Evolutionary conservation across 1,140 invertebrate species (phyloP).

Genomic region (Popillia japonica): DNA sequence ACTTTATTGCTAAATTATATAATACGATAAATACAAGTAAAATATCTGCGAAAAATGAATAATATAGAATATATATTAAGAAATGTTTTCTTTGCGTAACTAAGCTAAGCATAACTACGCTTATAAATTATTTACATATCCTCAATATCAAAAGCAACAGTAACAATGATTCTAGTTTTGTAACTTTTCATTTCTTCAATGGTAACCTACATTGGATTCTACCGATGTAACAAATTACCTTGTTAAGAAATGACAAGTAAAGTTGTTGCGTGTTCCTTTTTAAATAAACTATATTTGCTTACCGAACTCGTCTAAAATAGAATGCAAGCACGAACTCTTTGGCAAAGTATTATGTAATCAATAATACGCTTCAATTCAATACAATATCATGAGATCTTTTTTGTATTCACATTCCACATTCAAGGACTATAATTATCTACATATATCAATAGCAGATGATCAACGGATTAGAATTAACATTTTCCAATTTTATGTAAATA

Average conservation of each 20-base stretch:
- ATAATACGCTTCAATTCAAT: background rate
- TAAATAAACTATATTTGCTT: slow-evolving; percentile 20
- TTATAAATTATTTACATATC: too few species aligned
- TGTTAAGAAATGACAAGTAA: background rate
- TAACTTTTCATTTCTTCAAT: background rate
- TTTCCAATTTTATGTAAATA: background rate
- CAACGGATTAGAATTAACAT: background rate
- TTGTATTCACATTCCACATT: background rate
- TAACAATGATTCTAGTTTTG: background rate
- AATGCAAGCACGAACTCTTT: background rate
- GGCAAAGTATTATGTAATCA: background rate
- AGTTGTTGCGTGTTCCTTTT: slow-evolving; percentile 1
- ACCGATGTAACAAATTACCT: background rate
- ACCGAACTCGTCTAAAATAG: background rate
- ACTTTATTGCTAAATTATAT: too few species aligned
- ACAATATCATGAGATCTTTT: background rate
- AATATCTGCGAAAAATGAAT: too few species aligned
- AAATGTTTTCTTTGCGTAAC: too few species aligned
- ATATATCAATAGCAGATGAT: background rate
- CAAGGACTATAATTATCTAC: background rate
- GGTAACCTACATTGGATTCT: background rate
- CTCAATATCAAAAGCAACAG: background rate
- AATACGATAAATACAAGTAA: too few species aligned
- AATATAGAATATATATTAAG: too few species aligned
- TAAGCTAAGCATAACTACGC: too few species aligned